phyloP scores from a whole-genome alignment of 2,888 invertebrate genomes.

The Brenthis ino region DNA sequence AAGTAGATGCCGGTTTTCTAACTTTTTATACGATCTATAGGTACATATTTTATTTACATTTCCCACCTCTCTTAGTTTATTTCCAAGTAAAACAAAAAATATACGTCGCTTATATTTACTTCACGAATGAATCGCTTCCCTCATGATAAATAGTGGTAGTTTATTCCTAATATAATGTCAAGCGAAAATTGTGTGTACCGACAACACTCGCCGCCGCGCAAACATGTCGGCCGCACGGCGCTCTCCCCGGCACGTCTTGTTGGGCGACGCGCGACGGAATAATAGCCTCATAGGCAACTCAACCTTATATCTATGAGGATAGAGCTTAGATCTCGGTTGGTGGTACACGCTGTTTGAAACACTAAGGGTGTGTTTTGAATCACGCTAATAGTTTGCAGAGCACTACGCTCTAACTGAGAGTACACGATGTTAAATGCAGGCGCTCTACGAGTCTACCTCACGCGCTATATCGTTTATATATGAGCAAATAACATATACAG shows the following conservation, averaged over 20 bases:
- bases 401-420: conserved; percentile 5
- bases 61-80: too few relatives aligned
- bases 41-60: too few relatives aligned
- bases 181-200: conserved; percentile 8
- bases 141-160: conserved; percentile 4
- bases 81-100: not conserved
- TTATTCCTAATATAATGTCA: conserved; percentile 6
- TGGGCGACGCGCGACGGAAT: too few relatives aligned
- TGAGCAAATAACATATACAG: not conserved
- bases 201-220: conserved; percentile 14
- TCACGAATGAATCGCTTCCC: conserved; percentile 11
- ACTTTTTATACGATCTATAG: too few relatives aligned
- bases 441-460: not conserved
- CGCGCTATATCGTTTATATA: not conserved
- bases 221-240: conserved; percentile 24
- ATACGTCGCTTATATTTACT: not conserved
- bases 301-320: not conserved
- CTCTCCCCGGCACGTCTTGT: not conserved
- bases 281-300: not conserved
- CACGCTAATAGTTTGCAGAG: conserved; percentile 21
- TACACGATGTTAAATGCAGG: conserved; percentile 7
- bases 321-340: not conserved
- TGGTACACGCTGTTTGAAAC: not conserved
- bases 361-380: conserved; percentile 18
- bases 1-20: too few relatives aligned